These are phyloP conservation scores for Calcarius lapponicus DNA, from an alignment of 2,797 vertebrate genomes.

Conservation along the genomic window DNA sequence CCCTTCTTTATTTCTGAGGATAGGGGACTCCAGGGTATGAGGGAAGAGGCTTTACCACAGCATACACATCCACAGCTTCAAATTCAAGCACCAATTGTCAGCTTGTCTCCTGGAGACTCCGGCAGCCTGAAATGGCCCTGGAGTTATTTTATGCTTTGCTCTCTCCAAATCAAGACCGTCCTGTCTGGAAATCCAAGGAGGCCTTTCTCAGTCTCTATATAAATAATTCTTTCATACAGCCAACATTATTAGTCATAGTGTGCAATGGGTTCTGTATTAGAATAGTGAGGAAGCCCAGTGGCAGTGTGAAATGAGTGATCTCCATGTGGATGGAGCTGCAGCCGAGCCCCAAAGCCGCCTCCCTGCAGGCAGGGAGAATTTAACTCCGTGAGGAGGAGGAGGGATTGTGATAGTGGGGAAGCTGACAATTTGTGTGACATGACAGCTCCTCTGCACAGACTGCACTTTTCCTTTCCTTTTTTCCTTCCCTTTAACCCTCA, in stretches of 20 bases:
- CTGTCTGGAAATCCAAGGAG: slow-evolving; percentile 67
- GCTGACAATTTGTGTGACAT: slow-evolving; percentile 46
- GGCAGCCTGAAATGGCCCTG: neutral
- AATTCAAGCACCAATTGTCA: slow-evolving; percentile 29
- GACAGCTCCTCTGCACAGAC: neutral
- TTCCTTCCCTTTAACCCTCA: neutral
- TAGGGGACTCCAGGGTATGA: neutral
- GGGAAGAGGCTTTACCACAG: neutral
- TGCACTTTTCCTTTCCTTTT: neutral
- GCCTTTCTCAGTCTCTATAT: slow-evolving; percentile 68
- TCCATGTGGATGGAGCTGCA: slow-evolving; percentile 48
- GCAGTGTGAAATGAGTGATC: slow-evolving; percentile 70
- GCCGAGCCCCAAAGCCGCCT: slow-evolving; percentile 1
- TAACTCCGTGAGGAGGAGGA: slow-evolving; percentile 35
- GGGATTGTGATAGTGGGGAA: slow-evolving; percentile 39
- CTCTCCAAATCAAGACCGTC: slow-evolving; percentile 62
- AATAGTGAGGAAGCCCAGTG: slow-evolving; percentile 59
- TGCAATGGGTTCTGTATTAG: slow-evolving; percentile 58
- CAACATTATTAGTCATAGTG: slow-evolving; percentile 72
- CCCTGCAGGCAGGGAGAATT: slow-evolving; percentile 65
- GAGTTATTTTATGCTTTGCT: slow-evolving; percentile 60
- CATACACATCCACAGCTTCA: neutral
- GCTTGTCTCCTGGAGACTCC: slow-evolving; percentile 1
- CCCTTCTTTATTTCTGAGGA: neutral
- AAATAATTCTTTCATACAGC: slow-evolving; percentile 71